Base-by-base conservation (phyloP, 1,140 invertebrate genomes). In the Ganaspis sp. region DNA sequence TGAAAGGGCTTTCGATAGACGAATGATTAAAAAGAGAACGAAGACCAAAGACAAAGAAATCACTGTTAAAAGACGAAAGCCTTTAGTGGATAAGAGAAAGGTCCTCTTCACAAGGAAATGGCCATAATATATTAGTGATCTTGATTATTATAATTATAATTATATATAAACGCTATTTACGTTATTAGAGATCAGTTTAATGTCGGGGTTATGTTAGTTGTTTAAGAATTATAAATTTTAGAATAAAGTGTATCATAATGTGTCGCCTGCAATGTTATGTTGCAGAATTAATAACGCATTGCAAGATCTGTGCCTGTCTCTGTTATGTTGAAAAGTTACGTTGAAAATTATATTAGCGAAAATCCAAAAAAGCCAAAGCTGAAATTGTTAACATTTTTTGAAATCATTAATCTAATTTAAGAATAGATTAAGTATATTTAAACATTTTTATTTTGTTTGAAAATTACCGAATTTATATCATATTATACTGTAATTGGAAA, bases 151-250 rank as follows among this genome's bases (percentile, higher is more conserved):
- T 49, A 58, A 53, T 80, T 80, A 80, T 54, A 45, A 79, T 64
- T 29, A 29, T 64, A 64, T 74, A 76, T 69, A 79, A 76, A 49
- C 45, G 17, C 12, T 64, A 23, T 79, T 76, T 79, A 73, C 58
- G 74, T 79, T 79, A 64, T 79, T 79, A 79, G 72, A 79, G 78
- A 79, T 79, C 42, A 76, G 76, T 76, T 79, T 74, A 79, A 73
- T 75, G 70, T 74, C 74, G 26, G 58, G 21, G 58, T 64, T 64
- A 64, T 29, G 34, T 69, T 69, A 69, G 19, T 40, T 70, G 38
- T 21, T 69, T 64, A 69, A 38, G 64, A 69, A 69, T 29, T 8
- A 58, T 49, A 74, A 74, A 45, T 54, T 74, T 38, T 37, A 73
- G 38, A 12, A 6, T 21, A 69, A 6, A 45, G 23, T 72, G 38